These are phyloP conservation scores for Poecilia picta DNA, from an alignment of 2,797 vertebrate genomes.

Conservation along the genomic window DNA sequence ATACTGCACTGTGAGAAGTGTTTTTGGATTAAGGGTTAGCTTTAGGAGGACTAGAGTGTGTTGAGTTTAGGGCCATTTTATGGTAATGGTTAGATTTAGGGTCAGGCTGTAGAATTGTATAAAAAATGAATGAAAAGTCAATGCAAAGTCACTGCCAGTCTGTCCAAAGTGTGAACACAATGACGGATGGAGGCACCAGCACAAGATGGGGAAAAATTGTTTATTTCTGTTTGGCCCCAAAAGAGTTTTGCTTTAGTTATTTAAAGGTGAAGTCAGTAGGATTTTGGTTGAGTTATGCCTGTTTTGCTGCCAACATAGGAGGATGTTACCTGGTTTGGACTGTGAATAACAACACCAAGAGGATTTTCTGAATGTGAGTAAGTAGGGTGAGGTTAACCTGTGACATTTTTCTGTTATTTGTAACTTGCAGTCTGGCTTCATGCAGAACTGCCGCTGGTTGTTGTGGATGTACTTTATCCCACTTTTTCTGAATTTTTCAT, in stretches of 20 bases:
- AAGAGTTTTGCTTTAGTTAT: not conserved
- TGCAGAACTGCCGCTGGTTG: not conserved
- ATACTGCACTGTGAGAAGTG: no score
- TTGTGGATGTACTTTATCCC: not conserved
- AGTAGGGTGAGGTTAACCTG: not conserved
- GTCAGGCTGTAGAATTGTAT: no score
- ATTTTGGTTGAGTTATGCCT: not conserved
- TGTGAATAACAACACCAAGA: not conserved
- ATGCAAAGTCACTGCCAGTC: no score
- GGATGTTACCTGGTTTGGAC: not conserved
- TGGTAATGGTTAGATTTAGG: no score
- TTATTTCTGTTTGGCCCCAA: not conserved
- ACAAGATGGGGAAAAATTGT: no score
- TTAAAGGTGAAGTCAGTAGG: no score
- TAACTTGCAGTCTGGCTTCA: not conserved
- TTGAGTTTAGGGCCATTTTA: no score
- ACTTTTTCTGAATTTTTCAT: not conserved
- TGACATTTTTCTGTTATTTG: not conserved
- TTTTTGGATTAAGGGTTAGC: no score
- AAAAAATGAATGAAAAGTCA: no score
- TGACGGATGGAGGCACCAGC: not conserved
- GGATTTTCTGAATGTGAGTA: no score
- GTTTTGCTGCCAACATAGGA: not conserved
- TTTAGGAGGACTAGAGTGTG: no score
- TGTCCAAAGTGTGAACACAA: no score